Percentiles rank a stretch among this genome's conserved stretches.
Conservation (phyloP, 2,113 vertebrate species). For the Sturnira hondurensis region DNA sequence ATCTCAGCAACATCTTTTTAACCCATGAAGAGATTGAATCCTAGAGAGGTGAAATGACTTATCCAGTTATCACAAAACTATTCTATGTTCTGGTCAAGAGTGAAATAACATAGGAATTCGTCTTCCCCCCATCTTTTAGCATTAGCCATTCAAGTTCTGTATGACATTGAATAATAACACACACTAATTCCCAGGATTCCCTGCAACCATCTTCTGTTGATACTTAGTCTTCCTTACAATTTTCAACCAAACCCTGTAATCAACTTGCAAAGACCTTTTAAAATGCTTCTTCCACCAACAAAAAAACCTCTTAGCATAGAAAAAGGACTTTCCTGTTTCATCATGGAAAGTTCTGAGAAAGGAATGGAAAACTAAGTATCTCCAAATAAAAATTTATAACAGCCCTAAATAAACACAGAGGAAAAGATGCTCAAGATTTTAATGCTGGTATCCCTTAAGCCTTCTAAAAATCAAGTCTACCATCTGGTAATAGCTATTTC, state of each 20-base stretch:
- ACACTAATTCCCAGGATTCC: neutral
- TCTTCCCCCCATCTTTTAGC: neutral
- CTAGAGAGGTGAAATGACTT: neutral
- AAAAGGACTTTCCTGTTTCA: neutral
- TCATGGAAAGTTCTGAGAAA: neutral
- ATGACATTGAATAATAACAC: neutral
- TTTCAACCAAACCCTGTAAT: neutral
- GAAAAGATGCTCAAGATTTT: slow-evolving; percentile 1
- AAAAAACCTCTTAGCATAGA: neutral
- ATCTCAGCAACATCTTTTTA: neutral
- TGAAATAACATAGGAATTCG: neutral
- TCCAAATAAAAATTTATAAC: neutral
- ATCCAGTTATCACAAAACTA: neutral
- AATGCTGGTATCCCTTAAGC: neutral
- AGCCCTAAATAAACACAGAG: neutral
- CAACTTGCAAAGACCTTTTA: neutral
- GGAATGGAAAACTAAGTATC: neutral
- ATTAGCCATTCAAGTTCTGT: neutral
- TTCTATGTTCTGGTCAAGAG: neutral
- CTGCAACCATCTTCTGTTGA: neutral
- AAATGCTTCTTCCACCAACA: neutral
- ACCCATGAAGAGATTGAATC: neutral
- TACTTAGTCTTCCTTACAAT: neutral
- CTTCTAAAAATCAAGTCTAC: neutral
- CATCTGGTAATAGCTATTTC: slow-evolving; percentile 4